Base-by-base conservation (phyloP, 1,140 invertebrate genomes). In the Tenebrio molitor region DNA sequence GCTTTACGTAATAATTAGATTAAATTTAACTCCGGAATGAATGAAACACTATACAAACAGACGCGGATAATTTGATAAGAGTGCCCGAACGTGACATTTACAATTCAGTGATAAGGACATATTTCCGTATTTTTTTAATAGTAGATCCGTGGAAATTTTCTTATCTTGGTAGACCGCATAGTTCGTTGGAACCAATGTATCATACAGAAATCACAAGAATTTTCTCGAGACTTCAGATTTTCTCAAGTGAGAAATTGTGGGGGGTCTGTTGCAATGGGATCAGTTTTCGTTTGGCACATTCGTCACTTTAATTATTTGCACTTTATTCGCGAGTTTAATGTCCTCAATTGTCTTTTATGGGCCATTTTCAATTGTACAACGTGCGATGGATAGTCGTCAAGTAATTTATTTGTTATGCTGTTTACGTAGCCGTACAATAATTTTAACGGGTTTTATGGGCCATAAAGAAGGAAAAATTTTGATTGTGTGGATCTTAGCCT, bases 1-100 rank as follows among this genome's bases (percentile, higher is more conserved):
- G 29, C 1, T 58, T 58, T 58, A 29, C 50, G 50, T 29, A 58
- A 58, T 29, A 58, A 58, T 58, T 58, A 58, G 50, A 29, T 58
- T 58, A 58, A 53, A 29, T 25, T 58, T 29, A 58, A 29, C 23
- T 25, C 21, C n/a, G n/a, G 23, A 58, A 58, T 58, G 50, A 58
- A 58, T 58, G 50, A 58, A 58, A 12, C 19, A 39, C n/a, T n/a
- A 10, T 7, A 25, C 6, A 58, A 58, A 58, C 29, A 29, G 23
- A 33, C 23, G 6, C 23, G 23, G 50, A 58, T 58, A 19, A 29
- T 29, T 58, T 25, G 50, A 58, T 58, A 29, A 15, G 4, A n/a
- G 17, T 53, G 16, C 19, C 5, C 21, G 10, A 21, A 53, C 16
- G 5, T 53, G 46, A 53, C 16, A 53, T 53, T 21, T 23, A 23